phyloP scores from a whole-genome alignment of 2,113 vertebrate genomes.

The Addax nasomaculatus region DNA sequence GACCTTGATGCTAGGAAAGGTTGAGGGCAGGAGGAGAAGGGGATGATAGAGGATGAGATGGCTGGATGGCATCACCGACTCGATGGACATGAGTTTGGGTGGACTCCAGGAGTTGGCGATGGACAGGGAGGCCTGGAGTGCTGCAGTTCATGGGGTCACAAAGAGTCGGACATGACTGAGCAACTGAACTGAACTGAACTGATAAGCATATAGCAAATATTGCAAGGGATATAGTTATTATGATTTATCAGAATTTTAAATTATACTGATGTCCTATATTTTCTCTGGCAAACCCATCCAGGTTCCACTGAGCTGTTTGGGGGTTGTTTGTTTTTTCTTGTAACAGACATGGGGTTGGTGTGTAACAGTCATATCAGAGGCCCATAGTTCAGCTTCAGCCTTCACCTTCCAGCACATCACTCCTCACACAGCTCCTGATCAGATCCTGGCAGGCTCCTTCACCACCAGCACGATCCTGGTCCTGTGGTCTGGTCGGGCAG shows the following conservation, averaged over 20 bases:
- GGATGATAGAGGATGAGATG: no score
- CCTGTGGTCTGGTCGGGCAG: not conserved
- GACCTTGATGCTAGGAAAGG: no score
- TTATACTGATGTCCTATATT: not conserved
- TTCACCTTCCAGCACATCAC: not conserved
- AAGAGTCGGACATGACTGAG: no score
- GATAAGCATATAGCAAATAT: not conserved
- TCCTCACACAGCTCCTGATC: not conserved
- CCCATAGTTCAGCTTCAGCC: rapidly evolving
- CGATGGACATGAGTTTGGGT: no score
- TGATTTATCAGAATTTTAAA: not conserved
- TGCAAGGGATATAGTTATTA: not conserved
- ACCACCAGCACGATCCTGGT: no score
- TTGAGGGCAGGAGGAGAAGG: no score
- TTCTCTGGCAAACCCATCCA: not conserved
- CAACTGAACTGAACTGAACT: no score
- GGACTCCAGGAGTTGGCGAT: no score
- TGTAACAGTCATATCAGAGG: not conserved
- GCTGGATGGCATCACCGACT: no score
- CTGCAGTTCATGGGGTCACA: no score
- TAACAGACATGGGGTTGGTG: not conserved
- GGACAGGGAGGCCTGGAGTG: no score
- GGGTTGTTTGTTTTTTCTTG: not conserved
- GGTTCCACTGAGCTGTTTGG: not conserved
- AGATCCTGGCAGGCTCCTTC: no score